Conservation (phyloP, 2,888 invertebrate genomes). For the Allygus modestus region DNA sequence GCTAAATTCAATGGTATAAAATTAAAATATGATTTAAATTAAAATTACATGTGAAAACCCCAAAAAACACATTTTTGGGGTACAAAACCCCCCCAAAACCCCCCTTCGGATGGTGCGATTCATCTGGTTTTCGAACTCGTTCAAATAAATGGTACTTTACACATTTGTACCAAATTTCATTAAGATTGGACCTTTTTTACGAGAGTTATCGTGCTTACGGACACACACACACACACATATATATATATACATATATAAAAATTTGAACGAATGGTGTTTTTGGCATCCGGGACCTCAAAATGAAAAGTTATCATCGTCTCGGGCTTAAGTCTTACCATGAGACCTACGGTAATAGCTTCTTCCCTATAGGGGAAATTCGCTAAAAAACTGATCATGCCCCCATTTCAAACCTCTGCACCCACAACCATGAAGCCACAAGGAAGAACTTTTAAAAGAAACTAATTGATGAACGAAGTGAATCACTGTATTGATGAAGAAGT, state of each 20-base stretch:
- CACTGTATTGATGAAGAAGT: no score
- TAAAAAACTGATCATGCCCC: no score
- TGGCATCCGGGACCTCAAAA: no score
- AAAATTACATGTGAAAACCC: background rate
- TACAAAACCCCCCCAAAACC: background rate
- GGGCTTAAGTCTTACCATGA: no score
- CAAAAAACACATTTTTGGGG: background rate
- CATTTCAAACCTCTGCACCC: no score
- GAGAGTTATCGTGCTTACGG: background rate
- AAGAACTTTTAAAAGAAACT: no score
- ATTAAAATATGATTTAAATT: background rate
- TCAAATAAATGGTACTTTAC: background rate
- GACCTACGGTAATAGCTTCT: no score
- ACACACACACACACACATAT: background rate
- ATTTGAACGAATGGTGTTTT: no score
- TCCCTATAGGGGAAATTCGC: no score
- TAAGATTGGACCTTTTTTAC: background rate
- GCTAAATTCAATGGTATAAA: background rate
- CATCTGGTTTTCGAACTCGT: background rate
- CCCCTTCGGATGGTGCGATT: background rate
- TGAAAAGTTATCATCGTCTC: no score
- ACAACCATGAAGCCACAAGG: no score
- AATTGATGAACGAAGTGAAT: no score
- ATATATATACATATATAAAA: background rate
- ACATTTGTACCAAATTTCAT: background rate